Evolutionary conservation across 1,140 invertebrate genomes (phyloP), one percentile per base, ranked within the genome.

Genomic region (Sweltsa coloradensis): DNA sequence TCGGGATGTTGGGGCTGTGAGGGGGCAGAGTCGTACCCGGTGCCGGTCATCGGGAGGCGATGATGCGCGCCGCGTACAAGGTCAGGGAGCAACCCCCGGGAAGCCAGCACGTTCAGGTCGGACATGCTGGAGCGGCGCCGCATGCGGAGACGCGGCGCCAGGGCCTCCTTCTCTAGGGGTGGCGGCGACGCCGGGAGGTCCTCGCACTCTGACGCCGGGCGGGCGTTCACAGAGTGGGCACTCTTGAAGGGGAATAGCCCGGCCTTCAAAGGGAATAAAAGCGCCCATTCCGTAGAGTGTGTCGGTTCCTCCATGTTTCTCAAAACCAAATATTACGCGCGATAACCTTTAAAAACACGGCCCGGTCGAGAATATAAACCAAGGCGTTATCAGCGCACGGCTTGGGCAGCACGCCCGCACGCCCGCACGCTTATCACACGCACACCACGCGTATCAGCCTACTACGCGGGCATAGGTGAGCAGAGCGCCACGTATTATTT

Each of bases 41-140:
- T 0, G 72, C 71, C 3, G 44, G 3, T 7, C 16, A 22, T 42
- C 9, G 47, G 34, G 41, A 34, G 27, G 23, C 34, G 39, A 19
- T 41, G 5, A 6, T 3, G 11, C 11, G 13, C 6, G 43, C 6
- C 23, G 19, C 26, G 40, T 21, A 26, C 18, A n/a, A 13, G 18
- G 16, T 14, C 14, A 34, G 37, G 4, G 5, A 3, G 3, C 40
- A 22, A 31, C 23, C 7, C 37, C 27, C 5, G 22, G 37, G 13
- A 18, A 18, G 36, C n/a, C 11, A 21, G 40, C 37, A 14, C n/a
- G 6, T 2, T 22, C 13, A 21, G 26, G 26, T 83, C 81, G 3
- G 80, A 81, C 60, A 84, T 67, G 46, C 79, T 82, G 0, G 80
- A 83, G 0, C 81, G 76, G 2, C 82, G 67, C 22, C 81, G 71